Base-by-base conservation (phyloP, 2,888 invertebrate species). In the Eurytoma californica region DNA sequence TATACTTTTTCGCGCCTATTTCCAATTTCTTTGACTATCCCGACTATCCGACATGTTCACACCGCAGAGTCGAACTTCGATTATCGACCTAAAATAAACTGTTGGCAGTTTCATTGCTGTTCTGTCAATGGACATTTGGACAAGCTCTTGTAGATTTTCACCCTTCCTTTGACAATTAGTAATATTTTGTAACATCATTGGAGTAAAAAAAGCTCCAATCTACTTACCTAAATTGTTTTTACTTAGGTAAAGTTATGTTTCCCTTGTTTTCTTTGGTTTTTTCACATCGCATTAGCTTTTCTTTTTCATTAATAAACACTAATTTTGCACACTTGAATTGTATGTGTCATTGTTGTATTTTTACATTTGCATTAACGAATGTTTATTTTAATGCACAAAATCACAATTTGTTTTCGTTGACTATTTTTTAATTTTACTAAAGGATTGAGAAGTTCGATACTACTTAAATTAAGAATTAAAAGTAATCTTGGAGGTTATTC, bases 81-180 rank as follows among this genome's bases (percentile, higher is more conserved):
- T 24, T 24, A 77, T 4, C 16, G 24, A 13, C 7, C 24, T 53
- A 16, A 0, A 51, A 5, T 30, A 7, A 24, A 63, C 14, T 1
- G 12, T 16, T 2, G 9, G 39, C 18, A 20, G 76, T 68, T 72
- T 76, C 72, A 60, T 72, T 72, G 61, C 70, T 72, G 49, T 75
- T 66, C 63, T 73, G 28, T 47, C 72, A 73, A 28, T 80, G 80
- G 69, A 72, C 20, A 39, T 39, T 39, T 39, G 39, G 39, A 39
- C 39, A 58, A 72, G 58, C 20, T 76, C 49, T 39, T 68, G 28
- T 57, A 70, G 24, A 61, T 66, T 69, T 58, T 77, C 61, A 65
- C 55, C 74, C 58, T 74, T 60, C 79, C 79, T 74, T 9, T 74
- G 74, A 60, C 70, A 79, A 70, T 74, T 74, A 63, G 58, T 55